Base-by-base conservation (phyloP, 2,888 invertebrate species). In the Ennomos quercinarius region DNA sequence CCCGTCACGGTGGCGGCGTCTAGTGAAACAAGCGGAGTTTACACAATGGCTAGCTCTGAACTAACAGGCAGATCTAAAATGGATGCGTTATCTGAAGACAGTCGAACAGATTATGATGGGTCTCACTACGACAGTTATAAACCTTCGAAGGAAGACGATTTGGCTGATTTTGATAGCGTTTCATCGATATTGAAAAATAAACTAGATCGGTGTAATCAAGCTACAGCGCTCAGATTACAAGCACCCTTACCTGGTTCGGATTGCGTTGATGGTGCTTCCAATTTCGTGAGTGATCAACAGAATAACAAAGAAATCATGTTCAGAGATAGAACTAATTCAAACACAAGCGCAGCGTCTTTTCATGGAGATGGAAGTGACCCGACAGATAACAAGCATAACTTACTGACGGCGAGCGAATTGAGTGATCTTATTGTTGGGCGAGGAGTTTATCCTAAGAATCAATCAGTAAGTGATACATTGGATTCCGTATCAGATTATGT, bases 401-500 rank as follows among this genome's bases (percentile, higher is more conserved):
- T 96, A 57, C 91, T 97, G 9, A 96, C 97, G 37, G 97, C 97
- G 8, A 96, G 96, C 78, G 97, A 97, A 82, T 87, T 97, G 35
- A 96, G 96, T 17, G 97, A 97, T 74, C 84, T 97, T 60, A 97
- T 97, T 56, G 97, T 97, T 0, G 97, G 97, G 0, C 92, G 96
- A 57, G 95, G 95, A 17, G 94, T 95, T 12, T 97, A 97, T 87
- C 97, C 93, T 39, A 91, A 91, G 75, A 86, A 83, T 65, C 96
- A 96, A 76, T 96, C 97, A 0, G 96, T 97, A 41, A 97, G 97
- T 73, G 95, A 95, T 69, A 97, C 97, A 0, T 93, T 98, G 74
- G 97, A 98, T 81, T 97, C 98, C 0, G 97, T 97, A 74, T 97
- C 97, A 35, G 98, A 98, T 83, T 98, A 98, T 80, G 98, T 98